A percentile compares a stretch with the other conserved stretches of the same genome.
Evolutionary conservation across 2,888 invertebrate genomes (phyloP).

Genomic region (Amiota mariae): DNA sequence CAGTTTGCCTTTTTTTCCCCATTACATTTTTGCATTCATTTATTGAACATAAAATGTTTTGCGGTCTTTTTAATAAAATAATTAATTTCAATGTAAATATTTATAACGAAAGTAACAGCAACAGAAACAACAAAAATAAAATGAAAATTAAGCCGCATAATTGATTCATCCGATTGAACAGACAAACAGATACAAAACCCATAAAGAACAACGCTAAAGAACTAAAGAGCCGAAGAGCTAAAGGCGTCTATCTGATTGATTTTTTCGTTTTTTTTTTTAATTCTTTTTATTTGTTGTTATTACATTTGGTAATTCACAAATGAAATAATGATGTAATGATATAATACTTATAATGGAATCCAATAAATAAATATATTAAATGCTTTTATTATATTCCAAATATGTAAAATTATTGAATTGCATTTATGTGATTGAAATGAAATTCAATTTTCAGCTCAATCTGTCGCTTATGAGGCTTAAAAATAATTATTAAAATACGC

Average conservation of each 20-base stretch:
- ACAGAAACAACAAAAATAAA: no score
- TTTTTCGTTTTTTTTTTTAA: slow-evolving; percentile 24
- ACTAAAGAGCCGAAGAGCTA: not conserved
- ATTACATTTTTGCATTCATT: slow-evolving; percentile 18
- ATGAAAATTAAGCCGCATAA: slow-evolving; percentile 63
- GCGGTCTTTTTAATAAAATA: slow-evolving; percentile 68
- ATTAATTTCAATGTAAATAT: slow-evolving; percentile 67
- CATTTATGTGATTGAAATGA: slow-evolving; percentile 26
- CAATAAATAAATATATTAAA: slow-evolving; percentile 62
- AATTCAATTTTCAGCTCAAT: slow-evolving; percentile 29
- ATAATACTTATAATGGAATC: slow-evolving; percentile 60
- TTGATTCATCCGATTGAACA: slow-evolving; percentile 50
- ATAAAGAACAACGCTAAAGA: not conserved
- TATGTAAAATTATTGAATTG: slow-evolving; percentile 20
- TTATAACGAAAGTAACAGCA: slow-evolving; percentile 47
- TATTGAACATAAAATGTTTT: slow-evolving; percentile 60
- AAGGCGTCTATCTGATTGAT: not conserved
- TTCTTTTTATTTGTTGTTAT: slow-evolving; percentile 33
- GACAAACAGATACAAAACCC: slow-evolving; percentile 1
- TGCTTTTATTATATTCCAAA: slow-evolving; percentile 35
- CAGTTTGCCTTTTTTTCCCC: not conserved
- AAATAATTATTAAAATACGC: slow-evolving; percentile 2
- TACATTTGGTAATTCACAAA: slow-evolving; percentile 30
- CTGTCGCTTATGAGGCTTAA: slow-evolving; percentile 26
- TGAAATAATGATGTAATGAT: slow-evolving; percentile 26